Conservation (phyloP, 2,888 invertebrate species). For the Melanchra persicariae region DNA sequence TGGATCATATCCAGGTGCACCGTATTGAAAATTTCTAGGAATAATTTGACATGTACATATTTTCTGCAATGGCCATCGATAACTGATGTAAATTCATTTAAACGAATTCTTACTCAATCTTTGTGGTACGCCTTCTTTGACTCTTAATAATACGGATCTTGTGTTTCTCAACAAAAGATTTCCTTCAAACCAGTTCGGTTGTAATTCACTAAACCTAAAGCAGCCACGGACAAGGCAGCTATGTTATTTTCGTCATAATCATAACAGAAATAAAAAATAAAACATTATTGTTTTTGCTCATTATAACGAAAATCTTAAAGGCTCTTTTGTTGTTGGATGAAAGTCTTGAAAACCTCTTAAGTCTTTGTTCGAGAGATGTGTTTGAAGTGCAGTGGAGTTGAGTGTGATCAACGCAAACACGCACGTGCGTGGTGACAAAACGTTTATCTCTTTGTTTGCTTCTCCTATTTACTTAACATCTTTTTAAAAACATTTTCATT, state of each 20-base stretch:
- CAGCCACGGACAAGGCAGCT: conserved; percentile 67
- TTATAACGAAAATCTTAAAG: conserved; percentile 61
- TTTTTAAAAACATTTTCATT: conserved; percentile 68
- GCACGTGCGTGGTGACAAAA: conserved; percentile 82
- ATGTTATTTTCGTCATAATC: conserved; percentile 74
- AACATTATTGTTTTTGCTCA: conserved; percentile 67
- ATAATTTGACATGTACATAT: conserved; percentile 52
- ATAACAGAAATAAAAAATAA: conserved; percentile 68
- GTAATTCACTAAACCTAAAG: conserved; percentile 70
- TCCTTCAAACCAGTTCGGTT: conserved; percentile 72
- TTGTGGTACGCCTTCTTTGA: conserved; percentile 53
- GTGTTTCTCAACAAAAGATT: conserved; percentile 71
- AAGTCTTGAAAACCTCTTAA: conserved; percentile 48
- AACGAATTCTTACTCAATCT: conserved; percentile 69
- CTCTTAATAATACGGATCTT: conserved; percentile 59
- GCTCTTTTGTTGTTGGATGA: conserved; percentile 64
- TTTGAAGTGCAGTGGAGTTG: conserved; percentile 66
- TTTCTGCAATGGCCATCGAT: conserved; percentile 46
- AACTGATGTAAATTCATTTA: conserved; percentile 66
- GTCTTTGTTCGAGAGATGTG: conserved; percentile 64
- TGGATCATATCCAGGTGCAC: conserved; percentile 36
- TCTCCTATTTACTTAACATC: conserved; percentile 76
- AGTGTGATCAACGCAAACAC: conserved; percentile 77
- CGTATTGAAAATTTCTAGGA: conserved; percentile 36
- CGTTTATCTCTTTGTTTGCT: conserved; percentile 79